A percentile compares a stretch with the other conserved stretches of the same genome.
Evolutionary conservation across 2,113 vertebrate genomes (phyloP).

Genomic region (Forbesichthys agassizii): DNA sequence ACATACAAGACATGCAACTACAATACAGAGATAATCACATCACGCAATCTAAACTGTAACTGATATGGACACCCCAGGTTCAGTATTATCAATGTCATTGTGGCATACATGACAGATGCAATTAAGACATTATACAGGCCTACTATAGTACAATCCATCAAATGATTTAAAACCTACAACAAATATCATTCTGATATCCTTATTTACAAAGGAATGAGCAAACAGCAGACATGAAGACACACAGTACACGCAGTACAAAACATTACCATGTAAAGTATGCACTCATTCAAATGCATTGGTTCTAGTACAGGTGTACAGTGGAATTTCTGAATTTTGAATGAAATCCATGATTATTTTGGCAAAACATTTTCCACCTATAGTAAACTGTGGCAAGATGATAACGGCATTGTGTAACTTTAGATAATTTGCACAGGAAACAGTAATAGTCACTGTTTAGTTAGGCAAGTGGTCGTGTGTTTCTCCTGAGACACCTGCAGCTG

Average conservation of each 20-base stretch:
- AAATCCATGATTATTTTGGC: background rate
- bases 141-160: conserved; percentile 11
- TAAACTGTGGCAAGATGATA: background rate
- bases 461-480: conserved; percentile 49
- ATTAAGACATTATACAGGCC: conserved; percentile 9
- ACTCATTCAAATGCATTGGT: background rate
- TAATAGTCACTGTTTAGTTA: conserved; percentile 13
- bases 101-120: background rate
- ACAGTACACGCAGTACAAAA: too few species aligned
- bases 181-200: background rate
- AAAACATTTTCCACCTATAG: too few species aligned
- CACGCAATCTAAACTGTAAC: background rate
- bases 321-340: too few species aligned
- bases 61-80: background rate
- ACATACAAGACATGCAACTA: too few species aligned
- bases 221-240: conserved; percentile 26
- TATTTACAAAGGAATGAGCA: conserved; percentile 18
- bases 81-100: background rate
- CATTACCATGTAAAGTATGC: too few species aligned
- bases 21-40: too few species aligned
- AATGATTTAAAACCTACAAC: background rate
- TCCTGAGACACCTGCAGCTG: conserved; percentile 56
- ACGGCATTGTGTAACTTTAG: background rate
- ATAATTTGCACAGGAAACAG: conserved; percentile 3
- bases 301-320: too few species aligned